Evolutionary conservation across 2,113 vertebrate species (phyloP).

Genomic region (Rhodinocichla rosea): DNA sequence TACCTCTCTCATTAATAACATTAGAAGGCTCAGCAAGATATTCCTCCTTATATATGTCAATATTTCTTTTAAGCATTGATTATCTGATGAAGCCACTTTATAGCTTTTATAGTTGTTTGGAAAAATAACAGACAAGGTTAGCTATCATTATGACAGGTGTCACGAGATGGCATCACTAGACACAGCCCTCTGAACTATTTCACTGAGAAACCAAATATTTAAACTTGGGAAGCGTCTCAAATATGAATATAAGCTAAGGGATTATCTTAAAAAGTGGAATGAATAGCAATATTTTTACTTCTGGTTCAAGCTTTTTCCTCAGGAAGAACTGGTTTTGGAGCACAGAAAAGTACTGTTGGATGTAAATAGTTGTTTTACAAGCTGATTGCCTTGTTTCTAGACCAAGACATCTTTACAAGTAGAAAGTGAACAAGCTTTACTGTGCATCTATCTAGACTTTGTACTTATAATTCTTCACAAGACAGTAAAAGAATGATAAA

Average conservation of each 20-base stretch:
- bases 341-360: background rate
- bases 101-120: background rate
- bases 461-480: background rate
- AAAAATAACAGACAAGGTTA: background rate
- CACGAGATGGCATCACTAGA: background rate
- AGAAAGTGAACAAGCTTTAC: background rate
- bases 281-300: background rate
- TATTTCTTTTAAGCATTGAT: background rate
- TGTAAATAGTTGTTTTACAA: background rate
- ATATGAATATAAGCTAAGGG: background rate
- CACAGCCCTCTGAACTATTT: background rate
- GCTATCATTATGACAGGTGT: background rate
- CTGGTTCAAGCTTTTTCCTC: background rate
- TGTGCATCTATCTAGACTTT: background rate
- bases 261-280: background rate
- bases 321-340: background rate
- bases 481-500: background rate
- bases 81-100: background rate
- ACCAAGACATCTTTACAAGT: background rate
- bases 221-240: background rate
- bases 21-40: background rate
- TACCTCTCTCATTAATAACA: background rate
- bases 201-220: background rate
- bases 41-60: background rate
- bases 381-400: background rate